Base-by-base conservation (phyloP, 2,888 invertebrate species). In the Xanthia icteritia region DNA sequence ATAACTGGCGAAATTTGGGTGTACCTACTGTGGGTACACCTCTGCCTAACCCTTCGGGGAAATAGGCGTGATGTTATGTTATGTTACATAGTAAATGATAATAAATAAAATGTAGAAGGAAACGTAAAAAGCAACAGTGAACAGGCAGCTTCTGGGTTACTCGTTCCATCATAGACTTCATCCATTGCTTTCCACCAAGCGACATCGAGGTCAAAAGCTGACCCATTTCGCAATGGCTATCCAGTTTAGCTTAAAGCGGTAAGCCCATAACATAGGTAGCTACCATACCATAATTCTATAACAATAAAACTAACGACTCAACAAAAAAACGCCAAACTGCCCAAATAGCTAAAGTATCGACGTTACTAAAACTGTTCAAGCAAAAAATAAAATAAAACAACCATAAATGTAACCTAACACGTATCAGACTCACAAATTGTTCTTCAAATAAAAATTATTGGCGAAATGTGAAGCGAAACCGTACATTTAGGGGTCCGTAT, bases 391-490 rank as follows among this genome's bases (percentile, higher is more conserved):
- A 79, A 77, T 79, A 75, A 82, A 83, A 88, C 83, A 77, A 68
- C 70, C 71, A 78, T 79, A 82, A 83, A 81, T 67, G 73, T 82
- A 83, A 89, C 69, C 69, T 63, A 66, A 79, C 86, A 89, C 88
- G 88, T 85, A 75, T 77, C 42, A 73, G 84, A 80, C 85, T 85
- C 83, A 79, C 86, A 89, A 90, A 90, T 91, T 89, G 88, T 88
- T 87, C 81, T 85, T 81, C 81, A 81, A 87, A 90, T 88, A 89
- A 86, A 90, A 90, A 84, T 73, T 76, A 84, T 84, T 82, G 79
- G 75, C 54, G 66, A 65, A 82, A 84, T 88, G 82, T 82, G 88
- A 76, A 77, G 9, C 71, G 71, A 65, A 79, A 78, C 77, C 65
- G 36, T 64, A 42, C 39, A 68, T 76, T 86, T 83, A 56, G 81